These are phyloP conservation scores for Dendrophyllia cribrosa DNA, from an alignment of 64 coral and sea anemone species.

Conservation along the genomic window DNA sequence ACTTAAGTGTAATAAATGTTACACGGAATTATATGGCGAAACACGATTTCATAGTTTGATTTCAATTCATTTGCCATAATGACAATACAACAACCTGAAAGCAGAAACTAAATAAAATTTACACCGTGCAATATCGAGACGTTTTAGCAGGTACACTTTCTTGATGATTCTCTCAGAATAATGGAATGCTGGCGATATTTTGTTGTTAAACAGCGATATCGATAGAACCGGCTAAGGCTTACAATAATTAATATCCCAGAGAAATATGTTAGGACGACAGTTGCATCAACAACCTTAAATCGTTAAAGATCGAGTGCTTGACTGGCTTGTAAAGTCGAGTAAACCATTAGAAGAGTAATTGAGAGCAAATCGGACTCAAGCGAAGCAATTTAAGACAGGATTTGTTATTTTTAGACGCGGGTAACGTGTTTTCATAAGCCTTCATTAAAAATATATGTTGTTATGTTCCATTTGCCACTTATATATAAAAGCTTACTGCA, in stretches of 20 bases:
- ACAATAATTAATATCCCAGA: constrained; percentile 9
- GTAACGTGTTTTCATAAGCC: constrained; percentile 45
- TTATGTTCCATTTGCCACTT: neutral
- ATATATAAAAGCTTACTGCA: neutral
- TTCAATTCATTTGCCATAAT: neutral
- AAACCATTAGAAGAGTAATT: neutral
- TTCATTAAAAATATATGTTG: constrained; percentile 56
- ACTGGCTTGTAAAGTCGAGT: neutral
- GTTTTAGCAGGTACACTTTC: neutral
- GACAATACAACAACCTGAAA: neutral
- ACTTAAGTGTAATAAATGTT: neutral
- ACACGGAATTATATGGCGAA: neutral
- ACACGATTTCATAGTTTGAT: constrained; percentile 12
- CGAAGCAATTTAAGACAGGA: constrained; percentile 5
- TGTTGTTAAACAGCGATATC: neutral
- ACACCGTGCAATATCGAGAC: neutral
- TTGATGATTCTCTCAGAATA: neutral
- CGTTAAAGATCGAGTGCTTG: neutral
- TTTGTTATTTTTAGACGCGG: constrained; percentile 47
- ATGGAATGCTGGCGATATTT: constrained; percentile 22
- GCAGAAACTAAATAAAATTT: neutral
- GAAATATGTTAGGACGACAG: neutral
- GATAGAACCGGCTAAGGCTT: neutral
- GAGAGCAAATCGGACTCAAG: neutral
- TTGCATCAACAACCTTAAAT: neutral